Conservation (phyloP, 1,140 invertebrate genomes). For the Hetaerina americana region DNA sequence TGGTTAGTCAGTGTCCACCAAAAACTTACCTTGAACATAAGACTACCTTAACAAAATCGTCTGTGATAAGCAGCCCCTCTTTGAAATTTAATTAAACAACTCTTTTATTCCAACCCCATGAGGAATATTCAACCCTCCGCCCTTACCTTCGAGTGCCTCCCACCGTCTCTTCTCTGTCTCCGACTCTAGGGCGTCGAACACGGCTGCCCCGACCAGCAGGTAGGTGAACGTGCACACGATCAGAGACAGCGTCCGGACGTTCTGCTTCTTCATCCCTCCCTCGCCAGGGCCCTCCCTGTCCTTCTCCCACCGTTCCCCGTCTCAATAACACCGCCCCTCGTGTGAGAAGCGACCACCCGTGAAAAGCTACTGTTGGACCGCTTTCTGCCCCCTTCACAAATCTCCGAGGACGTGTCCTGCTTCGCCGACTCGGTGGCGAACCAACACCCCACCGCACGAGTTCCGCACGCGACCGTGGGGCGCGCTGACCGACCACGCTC, state of each 20-base stretch:
- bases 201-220: conserved; percentile 93
- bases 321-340: neutral
- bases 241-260: conserved; percentile 94
- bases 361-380: no score
- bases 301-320: neutral
- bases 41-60: no score
- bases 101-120: no score
- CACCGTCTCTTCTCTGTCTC: conserved; percentile 80
- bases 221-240: conserved; percentile 99
- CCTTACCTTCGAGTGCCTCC: conserved; percentile 64
- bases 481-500: no score
- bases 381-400: no score
- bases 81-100: no score
- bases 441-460: no score
- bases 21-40: no score
- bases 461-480: no score
- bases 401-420: neutral
- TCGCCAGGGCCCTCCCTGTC: neutral
- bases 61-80: no score
- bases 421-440: neutral
- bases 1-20: no score
- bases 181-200: conserved; percentile 96
- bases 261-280: conserved; percentile 80
- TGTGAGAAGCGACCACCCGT: neutral
- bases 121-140: no score